Percentiles rank a stretch among this genome's conserved stretches.
Evolutionary conservation across 2,113 vertebrate species (phyloP).

Genomic region (Ursus arctos): DNA sequence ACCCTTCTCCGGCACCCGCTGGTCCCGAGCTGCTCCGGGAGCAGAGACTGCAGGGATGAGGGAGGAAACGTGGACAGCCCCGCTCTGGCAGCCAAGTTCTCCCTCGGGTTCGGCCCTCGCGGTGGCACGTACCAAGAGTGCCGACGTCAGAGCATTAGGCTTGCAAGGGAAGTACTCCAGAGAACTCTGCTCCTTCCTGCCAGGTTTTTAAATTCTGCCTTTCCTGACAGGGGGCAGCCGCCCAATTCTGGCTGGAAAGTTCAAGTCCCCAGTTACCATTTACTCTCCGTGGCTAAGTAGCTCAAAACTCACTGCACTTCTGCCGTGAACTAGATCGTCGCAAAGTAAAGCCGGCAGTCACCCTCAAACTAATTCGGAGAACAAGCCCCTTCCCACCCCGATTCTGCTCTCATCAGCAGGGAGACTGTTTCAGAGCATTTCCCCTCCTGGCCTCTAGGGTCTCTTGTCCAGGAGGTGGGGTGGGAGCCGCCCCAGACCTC

Average conservation of each 20-base stretch:
- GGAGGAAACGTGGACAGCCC: not conserved
- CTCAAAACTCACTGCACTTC: not conserved
- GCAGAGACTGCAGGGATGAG: not conserved
- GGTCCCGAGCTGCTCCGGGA: not conserved
- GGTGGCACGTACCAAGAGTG: not conserved
- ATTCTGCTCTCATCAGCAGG: not conserved
- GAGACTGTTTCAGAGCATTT: not conserved
- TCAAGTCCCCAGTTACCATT: constrained; percentile 23
- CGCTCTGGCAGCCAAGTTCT: not conserved
- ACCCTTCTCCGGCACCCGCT: not conserved
- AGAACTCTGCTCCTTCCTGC: not conserved
- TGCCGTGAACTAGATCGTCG: not conserved
- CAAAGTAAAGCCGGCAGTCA: not conserved
- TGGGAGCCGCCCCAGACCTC: not conserved
- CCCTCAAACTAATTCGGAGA: not conserved
- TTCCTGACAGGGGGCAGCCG: not conserved
- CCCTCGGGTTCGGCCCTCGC: not conserved
- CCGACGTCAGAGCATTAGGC: not conserved
- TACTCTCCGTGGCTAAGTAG: not conserved
- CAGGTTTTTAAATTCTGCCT: constrained; percentile 55
- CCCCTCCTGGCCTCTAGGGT: not conserved
- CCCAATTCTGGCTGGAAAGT: not conserved
- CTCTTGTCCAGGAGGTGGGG: not conserved
- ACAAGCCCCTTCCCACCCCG: not conserved
- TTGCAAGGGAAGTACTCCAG: constrained; percentile 10